Base-by-base conservation (phyloP, 2,797 vertebrate species). In the Xenopus petersii region DNA sequence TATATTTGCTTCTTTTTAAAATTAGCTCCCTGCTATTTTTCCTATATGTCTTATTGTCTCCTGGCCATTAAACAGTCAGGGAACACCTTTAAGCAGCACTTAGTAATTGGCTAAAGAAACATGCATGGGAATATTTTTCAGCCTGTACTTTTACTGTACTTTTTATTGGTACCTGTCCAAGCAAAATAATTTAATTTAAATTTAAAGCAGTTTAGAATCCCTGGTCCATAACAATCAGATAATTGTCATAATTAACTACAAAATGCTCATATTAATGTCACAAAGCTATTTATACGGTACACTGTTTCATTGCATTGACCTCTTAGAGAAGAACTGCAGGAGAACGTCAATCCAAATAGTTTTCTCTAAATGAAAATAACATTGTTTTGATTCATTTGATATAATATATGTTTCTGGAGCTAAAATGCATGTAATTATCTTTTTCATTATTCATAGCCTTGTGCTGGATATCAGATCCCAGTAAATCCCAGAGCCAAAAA, bases 371-470 rank as follows among this genome's bases (percentile, higher is more conserved):
- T 58, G 70, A 78, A 77, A 68, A 56, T 72, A 72, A 67, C 64
- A 78, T 77, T 73, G 65, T 78, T 73, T 68, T 73, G 69, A 73
- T 69, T 36, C 51, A 30, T 48, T 55, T 67, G 55, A 61, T 63
- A 13, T 30, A 42, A 69, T 46, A 69, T 46, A 16, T 51, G 59
- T 49, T 64, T 69, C 24, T 55, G 67, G 70, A 48, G 11, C 51
- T 42, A 59, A 59, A 69, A 67, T 59, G 12, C 16, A 46, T 67
- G 58, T 73, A 73, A 78, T 73, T 78, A 78, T 64, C 49, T 56
- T 26, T 73, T 55, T 75, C 54, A 78, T 73, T 69, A 78, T 78
- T 78, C 75, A 68, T 78, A 68, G 72, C 68, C 51, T 62, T 67
- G 75, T 68, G 70, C 59, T 49, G 72, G 65, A 73, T 62, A 73